phyloP scores from a whole-genome alignment of 1,140 invertebrate species.

The Dreissena rostriformis region DNA sequence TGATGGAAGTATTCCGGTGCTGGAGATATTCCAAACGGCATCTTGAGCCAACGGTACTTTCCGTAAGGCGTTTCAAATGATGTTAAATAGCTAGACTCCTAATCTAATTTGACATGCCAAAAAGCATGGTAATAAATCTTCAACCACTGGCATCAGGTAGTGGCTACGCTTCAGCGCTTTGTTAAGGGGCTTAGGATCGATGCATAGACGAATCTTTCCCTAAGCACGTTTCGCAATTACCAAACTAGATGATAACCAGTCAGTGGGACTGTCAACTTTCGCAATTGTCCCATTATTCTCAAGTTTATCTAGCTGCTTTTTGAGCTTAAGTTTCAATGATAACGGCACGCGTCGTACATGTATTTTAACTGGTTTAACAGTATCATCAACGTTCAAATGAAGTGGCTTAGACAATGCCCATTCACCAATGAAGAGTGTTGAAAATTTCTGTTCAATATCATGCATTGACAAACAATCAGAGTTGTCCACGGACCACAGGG shows the following conservation, averaged over 20 bases:
- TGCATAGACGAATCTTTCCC: conserved; percentile 32
- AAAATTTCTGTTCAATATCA: background rate
- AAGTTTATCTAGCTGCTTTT: conserved; percentile 52
- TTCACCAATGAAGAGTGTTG: background rate
- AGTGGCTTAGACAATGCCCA: background rate
- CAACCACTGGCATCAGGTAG: conserved; percentile 53
- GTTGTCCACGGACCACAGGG: background rate
- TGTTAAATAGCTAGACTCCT: conserved; percentile 63
- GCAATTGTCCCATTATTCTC: conserved; percentile 65
- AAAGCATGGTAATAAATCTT: conserved; percentile 68
- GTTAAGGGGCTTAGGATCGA: conserved; percentile 63
- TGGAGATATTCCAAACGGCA: conserved; percentile 55
- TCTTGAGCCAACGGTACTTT: conserved; percentile 46
- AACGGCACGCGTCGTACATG: background rate
- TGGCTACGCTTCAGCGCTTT: conserved; percentile 60
- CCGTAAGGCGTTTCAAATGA: conserved; percentile 71
- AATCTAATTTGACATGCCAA: conserved; percentile 73
- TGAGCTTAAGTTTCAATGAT: conserved; percentile 31
- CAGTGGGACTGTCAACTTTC: conserved; percentile 71
- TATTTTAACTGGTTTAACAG: conserved; percentile 6
- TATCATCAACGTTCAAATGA: background rate
- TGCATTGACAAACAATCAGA: background rate
- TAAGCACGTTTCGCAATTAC: conserved; percentile 60
- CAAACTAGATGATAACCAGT: conserved; percentile 64
- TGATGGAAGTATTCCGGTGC: conserved; percentile 75